A percentile compares a stretch with the other conserved stretches of the same genome.
phyloP scores from a whole-genome alignment of 2,888 invertebrate genomes.

The Oxytorus armatus region DNA sequence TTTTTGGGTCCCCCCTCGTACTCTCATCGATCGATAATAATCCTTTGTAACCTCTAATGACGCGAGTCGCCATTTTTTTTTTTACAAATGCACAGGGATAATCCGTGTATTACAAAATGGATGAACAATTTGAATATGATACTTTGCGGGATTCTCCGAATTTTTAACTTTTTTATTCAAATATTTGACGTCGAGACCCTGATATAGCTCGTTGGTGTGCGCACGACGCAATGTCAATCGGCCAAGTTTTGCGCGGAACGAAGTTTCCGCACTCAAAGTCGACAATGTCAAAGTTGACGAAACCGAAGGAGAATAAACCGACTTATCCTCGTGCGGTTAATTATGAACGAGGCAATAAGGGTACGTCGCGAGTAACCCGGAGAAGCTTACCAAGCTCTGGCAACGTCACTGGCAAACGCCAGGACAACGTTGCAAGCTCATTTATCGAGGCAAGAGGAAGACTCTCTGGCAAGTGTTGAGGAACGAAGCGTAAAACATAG shows the following conservation, averaged over 20 bases:
- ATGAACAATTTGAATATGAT: no score
- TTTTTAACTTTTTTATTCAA: background rate
- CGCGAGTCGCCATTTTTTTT: no score
- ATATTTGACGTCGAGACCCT: background rate
- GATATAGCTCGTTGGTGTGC: no score
- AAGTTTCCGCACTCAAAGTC: constrained; percentile 1
- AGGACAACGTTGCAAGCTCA: constrained; percentile 15
- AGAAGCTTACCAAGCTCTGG: background rate
- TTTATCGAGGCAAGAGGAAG: background rate
- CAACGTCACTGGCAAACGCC: constrained; percentile 2
- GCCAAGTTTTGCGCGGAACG: background rate
- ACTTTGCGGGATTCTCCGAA: background rate
- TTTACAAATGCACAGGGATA: no score
- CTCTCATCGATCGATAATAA: no score
- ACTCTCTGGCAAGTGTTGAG: constrained; percentile 7
- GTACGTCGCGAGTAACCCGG: constrained; percentile 8
- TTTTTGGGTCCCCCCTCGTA: no score
- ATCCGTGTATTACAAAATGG: no score
- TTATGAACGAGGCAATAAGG: constrained; percentile 25
- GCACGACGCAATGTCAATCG: background rate
- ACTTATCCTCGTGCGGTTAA: constrained; percentile 19
- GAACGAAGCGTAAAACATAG: constrained; percentile 32
- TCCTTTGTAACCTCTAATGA: no score
- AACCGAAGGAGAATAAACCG: background rate
- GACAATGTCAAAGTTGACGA: constrained; percentile 16